Evolutionary conservation across 2,797 vertebrate species (phyloP), one percentile per base, ranked within the genome.

Genomic region (Manis crassicaudata): DNA sequence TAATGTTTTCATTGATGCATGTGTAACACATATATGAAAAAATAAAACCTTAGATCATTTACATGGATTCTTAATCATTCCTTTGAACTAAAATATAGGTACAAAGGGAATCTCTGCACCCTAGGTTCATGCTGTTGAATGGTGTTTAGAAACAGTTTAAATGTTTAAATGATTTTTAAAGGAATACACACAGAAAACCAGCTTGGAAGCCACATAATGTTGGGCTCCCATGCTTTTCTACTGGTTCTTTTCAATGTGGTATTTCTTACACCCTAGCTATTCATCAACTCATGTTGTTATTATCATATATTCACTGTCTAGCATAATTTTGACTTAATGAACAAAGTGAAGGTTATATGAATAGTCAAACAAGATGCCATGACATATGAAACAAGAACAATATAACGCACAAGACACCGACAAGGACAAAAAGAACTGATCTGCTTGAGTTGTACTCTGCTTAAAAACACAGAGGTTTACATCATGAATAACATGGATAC

Each of bases 21-120:
- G 6, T 62, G 21, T 92, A 96, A 84, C 63, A 96, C 90, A 92
- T 20, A 93, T 23, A 37, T 96, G 95, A 54, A 96, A 92, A 96
- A 40, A 10, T 32, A 72, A 73, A 92, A 87, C 43, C 46, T 90
- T 29, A 12, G 82, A 1, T 11, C 60, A 18, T 80, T 90, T 37
- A 60, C 96, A 95, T 40, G 10, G 17, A 94, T 68, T 93, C 56
- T 76, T 72, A 72, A 60, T 94, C n/a, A 90, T 95, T 83, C 12
- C 14, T 97, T 95, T 92, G 20, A n/a, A 91, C 70, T 84, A 82
- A 88, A 96, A 1, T 87, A 10, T 72, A 95, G 96, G 58, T 92
- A 86, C 93, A 93, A 92, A 92, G 77, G 85, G 37, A 93, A 85
- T 84, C 56, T 76, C 35, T 91, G 23, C 6, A 87, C 7, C 9